Evolutionary conservation across 2,888 invertebrate species (phyloP).

Genomic region (Lepas anatifera): DNA sequence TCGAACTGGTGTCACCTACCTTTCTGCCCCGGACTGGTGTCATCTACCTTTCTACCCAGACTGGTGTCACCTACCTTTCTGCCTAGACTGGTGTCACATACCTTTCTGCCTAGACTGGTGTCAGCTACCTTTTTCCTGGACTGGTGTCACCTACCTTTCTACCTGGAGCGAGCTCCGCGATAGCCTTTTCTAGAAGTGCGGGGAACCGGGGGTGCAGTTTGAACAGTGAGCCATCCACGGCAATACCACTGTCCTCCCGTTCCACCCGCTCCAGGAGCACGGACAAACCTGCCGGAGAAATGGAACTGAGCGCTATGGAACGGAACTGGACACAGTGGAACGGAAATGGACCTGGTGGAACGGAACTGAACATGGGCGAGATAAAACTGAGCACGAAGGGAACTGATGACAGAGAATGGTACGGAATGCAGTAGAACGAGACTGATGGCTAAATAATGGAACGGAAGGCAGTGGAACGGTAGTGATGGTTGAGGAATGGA

Average conservation of each 20-base stretch:
- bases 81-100: too few species aligned
- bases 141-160: too few species aligned
- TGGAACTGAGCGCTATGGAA: background rate
- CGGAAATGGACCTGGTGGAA: background rate
- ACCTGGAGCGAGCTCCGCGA: slow-evolving; percentile 46
- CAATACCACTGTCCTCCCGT: slow-evolving; percentile 46
- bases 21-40: too few species aligned
- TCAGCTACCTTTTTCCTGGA: too few species aligned
- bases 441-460: too few species aligned
- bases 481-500: too few species aligned
- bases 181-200: slow-evolving; percentile 48
- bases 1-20: too few species aligned
- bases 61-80: too few species aligned
- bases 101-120: too few species aligned
- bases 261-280: slow-evolving; percentile 53
- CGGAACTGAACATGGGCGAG: background rate
- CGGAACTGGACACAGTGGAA: background rate
- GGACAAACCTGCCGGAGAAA: background rate
- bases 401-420: background rate
- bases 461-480: too few species aligned
- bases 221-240: slow-evolving; percentile 64
- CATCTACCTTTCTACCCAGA: too few species aligned
- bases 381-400: background rate
- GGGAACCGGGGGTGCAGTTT: slow-evolving; percentile 60
- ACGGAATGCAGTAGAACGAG: background rate